Conservation (phyloP, 2,888 invertebrate genomes). For the Proisotoma minuta region DNA sequence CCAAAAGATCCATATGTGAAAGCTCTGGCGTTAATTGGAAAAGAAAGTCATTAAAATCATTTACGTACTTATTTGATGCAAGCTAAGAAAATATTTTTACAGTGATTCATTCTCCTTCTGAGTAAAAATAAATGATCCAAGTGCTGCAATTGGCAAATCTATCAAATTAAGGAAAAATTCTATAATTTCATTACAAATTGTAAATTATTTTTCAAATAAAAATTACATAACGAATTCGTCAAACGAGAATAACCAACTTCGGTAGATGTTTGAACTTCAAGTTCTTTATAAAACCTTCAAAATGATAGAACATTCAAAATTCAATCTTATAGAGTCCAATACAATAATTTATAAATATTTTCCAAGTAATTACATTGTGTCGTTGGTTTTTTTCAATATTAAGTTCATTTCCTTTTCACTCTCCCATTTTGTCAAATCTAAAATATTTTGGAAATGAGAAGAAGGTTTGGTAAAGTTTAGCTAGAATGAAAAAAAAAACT, state of each 20-base stretch:
- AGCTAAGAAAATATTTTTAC: no score
- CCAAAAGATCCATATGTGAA: slow-evolving; percentile 34
- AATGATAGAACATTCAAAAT: not conserved
- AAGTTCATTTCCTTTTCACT: not conserved
- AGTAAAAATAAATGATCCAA: no score
- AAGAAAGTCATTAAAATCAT: no score
- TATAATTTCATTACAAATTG: not conserved
- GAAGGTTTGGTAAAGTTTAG: slow-evolving; percentile 24
- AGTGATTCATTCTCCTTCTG: no score
- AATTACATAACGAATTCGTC: not conserved
- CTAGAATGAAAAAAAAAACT: slow-evolving; percentile 7
- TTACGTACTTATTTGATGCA: no score
- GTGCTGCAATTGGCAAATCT: not conserved
- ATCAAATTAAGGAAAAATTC: not conserved
- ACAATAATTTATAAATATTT: not conserved
- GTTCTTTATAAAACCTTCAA: not conserved
- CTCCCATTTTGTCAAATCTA: slow-evolving; percentile 29
- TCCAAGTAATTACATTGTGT: not conserved
- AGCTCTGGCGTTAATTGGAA: slow-evolving; percentile 27
- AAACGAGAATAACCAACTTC: not conserved
- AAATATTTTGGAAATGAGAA: slow-evolving; percentile 37
- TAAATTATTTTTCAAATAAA: slow-evolving; percentile 1
- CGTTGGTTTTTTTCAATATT: not conserved
- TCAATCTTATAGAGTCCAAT: no score
- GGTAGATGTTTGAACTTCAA: not conserved